Evolutionary conservation across 2,797 vertebrate species (phyloP).

Genomic region (Poliocrania exsul): DNA sequence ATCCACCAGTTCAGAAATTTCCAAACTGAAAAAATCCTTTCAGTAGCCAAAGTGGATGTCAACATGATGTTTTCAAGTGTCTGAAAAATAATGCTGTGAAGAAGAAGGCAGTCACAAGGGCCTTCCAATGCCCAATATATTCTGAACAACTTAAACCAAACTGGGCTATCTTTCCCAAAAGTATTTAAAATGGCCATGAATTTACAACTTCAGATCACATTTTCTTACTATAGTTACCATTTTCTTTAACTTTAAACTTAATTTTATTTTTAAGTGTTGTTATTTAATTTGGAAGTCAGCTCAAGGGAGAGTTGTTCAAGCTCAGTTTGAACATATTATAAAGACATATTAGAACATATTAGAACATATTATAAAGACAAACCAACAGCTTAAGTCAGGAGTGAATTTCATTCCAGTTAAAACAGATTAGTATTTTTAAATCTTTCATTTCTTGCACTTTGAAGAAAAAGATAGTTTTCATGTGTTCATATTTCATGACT

Average conservation of each 20-base stretch:
- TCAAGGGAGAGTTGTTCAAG: background rate
- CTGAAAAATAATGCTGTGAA: background rate
- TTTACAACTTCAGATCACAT: background rate
- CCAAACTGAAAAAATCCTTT: background rate
- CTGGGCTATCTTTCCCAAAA: background rate
- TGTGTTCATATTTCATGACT: background rate
- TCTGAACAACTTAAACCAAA: background rate
- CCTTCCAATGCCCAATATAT: background rate
- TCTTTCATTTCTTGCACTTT: background rate
- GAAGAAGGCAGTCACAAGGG: background rate
- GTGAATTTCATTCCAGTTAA: background rate
- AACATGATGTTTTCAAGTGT: background rate
- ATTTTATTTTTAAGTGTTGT: background rate
- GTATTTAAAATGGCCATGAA: background rate
- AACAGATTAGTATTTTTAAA: background rate
- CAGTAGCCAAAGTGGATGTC: background rate
- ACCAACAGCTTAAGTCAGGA: background rate
- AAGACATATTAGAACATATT: too few species aligned
- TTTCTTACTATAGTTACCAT: background rate
- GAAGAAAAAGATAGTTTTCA: background rate
- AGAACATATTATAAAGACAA: background rate
- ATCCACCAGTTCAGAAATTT: background rate
- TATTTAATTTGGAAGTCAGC: background rate
- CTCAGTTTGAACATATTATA: background rate
- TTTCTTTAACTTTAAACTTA: background rate